Conservation (phyloP, 2,797 vertebrate species). For the Amblyopsis hoosieri region DNA sequence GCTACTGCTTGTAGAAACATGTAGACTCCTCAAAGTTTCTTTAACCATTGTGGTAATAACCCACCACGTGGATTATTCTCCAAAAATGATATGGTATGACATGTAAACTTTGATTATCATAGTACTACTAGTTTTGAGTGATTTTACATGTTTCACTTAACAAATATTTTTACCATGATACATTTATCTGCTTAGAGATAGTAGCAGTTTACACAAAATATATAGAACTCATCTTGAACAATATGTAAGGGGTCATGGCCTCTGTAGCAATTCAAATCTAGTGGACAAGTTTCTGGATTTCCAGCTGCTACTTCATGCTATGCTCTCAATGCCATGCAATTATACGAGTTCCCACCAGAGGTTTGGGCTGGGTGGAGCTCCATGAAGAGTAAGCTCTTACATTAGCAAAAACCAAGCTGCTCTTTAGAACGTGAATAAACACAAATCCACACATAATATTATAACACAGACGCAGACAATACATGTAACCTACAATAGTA, state of each 20-base stretch:
- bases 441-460: too few relatives aligned
- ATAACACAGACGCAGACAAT: not conserved
- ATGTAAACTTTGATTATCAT: too few relatives aligned
- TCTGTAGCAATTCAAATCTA: slow-evolving; percentile 48
- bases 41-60: not conserved
- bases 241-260: slow-evolving; percentile 43
- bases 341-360: slow-evolving; percentile 67
- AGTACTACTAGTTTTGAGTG: too few relatives aligned
- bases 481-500: not conserved
- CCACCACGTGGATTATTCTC: not conserved
- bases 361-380: slow-evolving; percentile 66
- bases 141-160: too few relatives aligned
- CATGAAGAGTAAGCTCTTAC: slow-evolving; percentile 53
- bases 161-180: not conserved
- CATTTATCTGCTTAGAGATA: not conserved
- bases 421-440: slow-evolving; percentile 36
- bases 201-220: too few relatives aligned
- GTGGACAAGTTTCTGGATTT: slow-evolving; percentile 37
- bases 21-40: slow-evolving; percentile 12
- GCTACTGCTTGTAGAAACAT: slow-evolving; percentile 22
- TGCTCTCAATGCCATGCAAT: slow-evolving; percentile 64
- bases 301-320: slow-evolving; percentile 71
- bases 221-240: not conserved
- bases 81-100: too few relatives aligned
- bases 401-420: slow-evolving; percentile 46